Percentiles rank a stretch among this genome's conserved stretches.
Conservation (phyloP, 2,888 invertebrate species). For the Melanargia galathea region DNA sequence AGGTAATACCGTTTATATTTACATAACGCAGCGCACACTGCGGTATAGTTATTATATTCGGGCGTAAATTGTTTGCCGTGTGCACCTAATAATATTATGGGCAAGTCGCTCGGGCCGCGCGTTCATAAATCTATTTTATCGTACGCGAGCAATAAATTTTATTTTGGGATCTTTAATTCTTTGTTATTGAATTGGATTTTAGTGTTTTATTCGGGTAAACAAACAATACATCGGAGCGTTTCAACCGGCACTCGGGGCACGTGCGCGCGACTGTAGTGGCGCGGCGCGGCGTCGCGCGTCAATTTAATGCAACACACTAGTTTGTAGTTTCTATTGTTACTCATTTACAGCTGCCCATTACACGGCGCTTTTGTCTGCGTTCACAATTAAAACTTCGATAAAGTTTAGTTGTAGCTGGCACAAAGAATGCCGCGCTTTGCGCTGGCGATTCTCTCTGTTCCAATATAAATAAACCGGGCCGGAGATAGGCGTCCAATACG, state of each 20-base stretch:
- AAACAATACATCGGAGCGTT: constrained; percentile 78
- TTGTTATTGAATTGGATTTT: constrained; percentile 83
- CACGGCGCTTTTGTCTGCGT: constrained; percentile 72
- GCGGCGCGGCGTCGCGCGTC: constrained; percentile 62
- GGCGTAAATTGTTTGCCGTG: constrained; percentile 59
- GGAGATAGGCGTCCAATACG: constrained; percentile 59
- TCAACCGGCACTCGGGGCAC: constrained; percentile 75
- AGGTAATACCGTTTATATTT: constrained; percentile 43
- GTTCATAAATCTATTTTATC: constrained; percentile 82
- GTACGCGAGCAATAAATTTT: constrained; percentile 81
- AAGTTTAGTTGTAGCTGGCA: constrained; percentile 66
- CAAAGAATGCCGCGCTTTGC: constrained; percentile 77
- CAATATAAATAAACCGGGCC: constrained; percentile 70
- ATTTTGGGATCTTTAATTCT: constrained; percentile 83
- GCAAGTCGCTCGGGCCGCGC: constrained; percentile 59
- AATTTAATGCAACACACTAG: constrained; percentile 75
- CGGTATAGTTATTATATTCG: constrained; percentile 42
- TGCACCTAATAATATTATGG: constrained; percentile 72
- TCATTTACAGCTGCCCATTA: constrained; percentile 56
- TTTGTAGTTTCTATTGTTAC: constrained; percentile 64
- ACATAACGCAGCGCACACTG: constrained; percentile 40
- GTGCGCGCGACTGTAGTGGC: constrained; percentile 66
- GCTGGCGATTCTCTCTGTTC: constrained; percentile 61
- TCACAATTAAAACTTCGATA: constrained; percentile 78
- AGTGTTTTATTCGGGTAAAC: constrained; percentile 82